A percentile compares a stretch with the other conserved stretches of the same genome.
Evolutionary conservation across 1,140 invertebrate genomes (phyloP).

Genomic region (Eurytemora carolleeae): DNA sequence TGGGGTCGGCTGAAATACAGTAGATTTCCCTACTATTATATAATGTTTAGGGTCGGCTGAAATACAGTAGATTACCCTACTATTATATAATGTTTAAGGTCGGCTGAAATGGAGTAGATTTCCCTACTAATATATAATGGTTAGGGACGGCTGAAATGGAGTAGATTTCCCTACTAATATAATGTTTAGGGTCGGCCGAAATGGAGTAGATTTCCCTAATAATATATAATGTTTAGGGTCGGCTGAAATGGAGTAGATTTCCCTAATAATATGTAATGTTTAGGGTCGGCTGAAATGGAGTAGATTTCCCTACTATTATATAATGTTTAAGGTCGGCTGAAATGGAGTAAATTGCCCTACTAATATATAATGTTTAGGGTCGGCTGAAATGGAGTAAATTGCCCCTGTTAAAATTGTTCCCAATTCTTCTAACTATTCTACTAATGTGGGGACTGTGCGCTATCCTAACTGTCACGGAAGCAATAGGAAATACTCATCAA

Average conservation of each 20-base stretch:
- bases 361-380: not conserved
- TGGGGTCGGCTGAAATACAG: not conserved
- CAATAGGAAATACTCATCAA: constrained; percentile 20
- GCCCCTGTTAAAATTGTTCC: constrained; percentile 7
- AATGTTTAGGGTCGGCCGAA: no score
- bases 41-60: not conserved
- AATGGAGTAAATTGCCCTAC: not conserved
- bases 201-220: no score
- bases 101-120: not conserved
- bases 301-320: no score
- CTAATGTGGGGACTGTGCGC: constrained; percentile 57
- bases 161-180: no score
- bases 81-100: no score
- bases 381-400: not conserved
- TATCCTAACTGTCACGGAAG: constrained; percentile 44
- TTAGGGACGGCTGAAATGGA: no score
- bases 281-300: no score
- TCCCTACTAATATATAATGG: not conserved
- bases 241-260: no score
- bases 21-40: not conserved
- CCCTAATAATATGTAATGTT: no score
- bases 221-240: no score
- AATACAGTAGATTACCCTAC: not conserved
- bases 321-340: no score
- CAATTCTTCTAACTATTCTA: constrained; percentile 57